phyloP scores from a whole-genome alignment of 2,113 vertebrate species.

The Ctenodactylus gundi region DNA sequence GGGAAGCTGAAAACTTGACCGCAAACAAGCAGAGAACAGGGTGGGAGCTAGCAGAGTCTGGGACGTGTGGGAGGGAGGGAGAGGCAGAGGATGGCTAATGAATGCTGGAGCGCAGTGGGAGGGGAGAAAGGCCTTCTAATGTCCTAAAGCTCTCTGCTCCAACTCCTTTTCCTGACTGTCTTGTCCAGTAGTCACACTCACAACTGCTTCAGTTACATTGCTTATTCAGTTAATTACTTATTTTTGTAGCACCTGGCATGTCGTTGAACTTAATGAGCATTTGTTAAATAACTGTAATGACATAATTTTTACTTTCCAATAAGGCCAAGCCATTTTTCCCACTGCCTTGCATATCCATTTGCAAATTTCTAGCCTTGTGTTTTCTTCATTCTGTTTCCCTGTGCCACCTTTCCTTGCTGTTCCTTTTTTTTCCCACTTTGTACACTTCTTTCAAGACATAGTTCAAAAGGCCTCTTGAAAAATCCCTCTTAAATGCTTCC shows the following conservation, averaged over 20 bases:
- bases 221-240: neutral
- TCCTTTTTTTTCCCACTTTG: neutral
- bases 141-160: no score
- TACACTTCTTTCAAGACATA: conserved; percentile 17
- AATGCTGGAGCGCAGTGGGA: neutral
- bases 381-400: conserved; percentile 7
- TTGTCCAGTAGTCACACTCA: neutral
- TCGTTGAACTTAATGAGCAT: neutral
- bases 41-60: neutral
- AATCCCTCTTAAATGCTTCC: neutral
- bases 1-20: neutral
- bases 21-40: neutral
- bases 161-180: neutral
- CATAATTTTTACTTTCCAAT: neutral
- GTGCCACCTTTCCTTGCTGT: neutral
- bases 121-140: neutral
- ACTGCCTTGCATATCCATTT: neutral
- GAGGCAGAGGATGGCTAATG: neutral
- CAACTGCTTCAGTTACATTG: neutral
- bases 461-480: neutral
- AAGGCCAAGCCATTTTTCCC: neutral
- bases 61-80: neutral
- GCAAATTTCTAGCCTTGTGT: neutral
- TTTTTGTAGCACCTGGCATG: neutral
- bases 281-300: neutral